These are phyloP conservation scores for Platypus cylindrus DNA, from an alignment of 2,888 invertebrate genomes.

Conservation along the genomic window DNA sequence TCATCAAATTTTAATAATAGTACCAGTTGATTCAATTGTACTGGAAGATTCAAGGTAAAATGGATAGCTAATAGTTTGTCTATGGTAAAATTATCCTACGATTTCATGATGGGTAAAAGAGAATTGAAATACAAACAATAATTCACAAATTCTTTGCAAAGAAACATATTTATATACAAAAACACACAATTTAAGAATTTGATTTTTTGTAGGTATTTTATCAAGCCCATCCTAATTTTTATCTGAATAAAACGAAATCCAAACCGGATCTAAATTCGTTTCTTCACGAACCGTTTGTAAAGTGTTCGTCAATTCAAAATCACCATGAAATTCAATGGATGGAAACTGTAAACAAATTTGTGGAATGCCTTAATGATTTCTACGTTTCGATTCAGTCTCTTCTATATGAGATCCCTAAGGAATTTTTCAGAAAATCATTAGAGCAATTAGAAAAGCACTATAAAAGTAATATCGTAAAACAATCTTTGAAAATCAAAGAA, in stretches of 20 bases:
- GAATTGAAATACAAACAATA: too few relatives aligned
- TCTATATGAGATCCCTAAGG: constrained; percentile 1
- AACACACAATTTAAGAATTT: neutral
- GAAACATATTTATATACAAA: too few relatives aligned
- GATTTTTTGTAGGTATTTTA: constrained; percentile 23
- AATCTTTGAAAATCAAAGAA: constrained; percentile 8
- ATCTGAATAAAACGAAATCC: constrained; percentile 18
- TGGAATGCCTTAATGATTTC: constrained; percentile 10
- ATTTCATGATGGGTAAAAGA: too few relatives aligned
- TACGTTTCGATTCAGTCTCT: neutral
- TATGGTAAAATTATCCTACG: too few relatives aligned
- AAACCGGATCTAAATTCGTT: constrained; percentile 21
- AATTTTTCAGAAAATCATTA: constrained; percentile 6
- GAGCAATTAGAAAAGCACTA: constrained; percentile 8
- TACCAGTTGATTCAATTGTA: too few relatives aligned
- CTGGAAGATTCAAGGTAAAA: too few relatives aligned
- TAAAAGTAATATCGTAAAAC: constrained; percentile 3
- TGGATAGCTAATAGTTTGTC: too few relatives aligned
- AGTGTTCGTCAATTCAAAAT: constrained; percentile 22
- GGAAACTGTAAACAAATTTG: constrained; percentile 17
- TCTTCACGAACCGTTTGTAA: constrained; percentile 21
- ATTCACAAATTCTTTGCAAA: too few relatives aligned
- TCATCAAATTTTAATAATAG: too few relatives aligned
- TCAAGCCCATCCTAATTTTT: constrained; percentile 15
- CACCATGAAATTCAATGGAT: constrained; percentile 27